Percentiles rank a stretch among this genome's conserved stretches.
Conservation (phyloP, 2,797 vertebrate genomes). For the Corythornis leucogaster region DNA sequence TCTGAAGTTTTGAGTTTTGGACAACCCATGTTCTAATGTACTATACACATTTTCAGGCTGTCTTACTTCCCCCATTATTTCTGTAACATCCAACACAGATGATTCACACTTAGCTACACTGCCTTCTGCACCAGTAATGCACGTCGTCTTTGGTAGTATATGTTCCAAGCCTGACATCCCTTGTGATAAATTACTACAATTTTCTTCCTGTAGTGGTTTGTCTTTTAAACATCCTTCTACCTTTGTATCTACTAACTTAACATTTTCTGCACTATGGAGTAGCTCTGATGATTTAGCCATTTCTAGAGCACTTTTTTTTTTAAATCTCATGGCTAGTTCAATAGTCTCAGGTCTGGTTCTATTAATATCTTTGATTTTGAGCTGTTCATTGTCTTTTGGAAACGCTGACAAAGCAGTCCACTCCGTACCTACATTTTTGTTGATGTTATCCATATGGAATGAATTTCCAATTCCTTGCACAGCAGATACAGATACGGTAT, state of each 20-base stretch:
- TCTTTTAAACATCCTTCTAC: not conserved
- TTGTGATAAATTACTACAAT: not conserved
- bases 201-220: not conserved
- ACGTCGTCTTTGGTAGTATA: not conserved
- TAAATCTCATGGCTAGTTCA: not conserved
- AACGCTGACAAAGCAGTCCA: not conserved
- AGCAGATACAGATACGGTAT: not conserved
- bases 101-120: not conserved
- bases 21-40: not conserved
- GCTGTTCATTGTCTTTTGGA: not conserved
- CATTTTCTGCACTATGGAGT: not conserved
- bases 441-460: not conserved
- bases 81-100: not conserved
- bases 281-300: not conserved
- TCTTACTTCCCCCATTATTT: constrained; percentile 10
- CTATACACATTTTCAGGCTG: not conserved
- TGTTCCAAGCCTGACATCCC: not conserved
- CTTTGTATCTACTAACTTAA: not conserved
- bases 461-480: not conserved
- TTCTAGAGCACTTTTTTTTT: not conserved
- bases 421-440: not conserved
- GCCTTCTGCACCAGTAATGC: not conserved
- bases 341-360: not conserved
- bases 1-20: not conserved
- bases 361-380: not conserved